phyloP scores from a whole-genome alignment of 2,888 invertebrate genomes.

The Dicyrtoma fusca region DNA sequence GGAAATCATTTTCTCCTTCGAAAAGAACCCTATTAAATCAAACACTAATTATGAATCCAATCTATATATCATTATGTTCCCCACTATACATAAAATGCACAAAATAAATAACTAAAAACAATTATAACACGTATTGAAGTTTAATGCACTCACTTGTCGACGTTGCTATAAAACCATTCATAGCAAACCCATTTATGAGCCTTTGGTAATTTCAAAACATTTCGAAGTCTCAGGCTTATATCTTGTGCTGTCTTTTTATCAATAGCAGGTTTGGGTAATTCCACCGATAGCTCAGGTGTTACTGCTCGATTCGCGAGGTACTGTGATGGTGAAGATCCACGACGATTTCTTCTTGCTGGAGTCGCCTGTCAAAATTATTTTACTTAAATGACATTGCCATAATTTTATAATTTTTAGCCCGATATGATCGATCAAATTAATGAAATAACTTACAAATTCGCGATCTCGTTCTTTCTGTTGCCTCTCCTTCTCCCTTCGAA shows the following conservation, averaged over 20 bases:
- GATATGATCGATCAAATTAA: neutral
- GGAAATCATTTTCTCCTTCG: constrained; percentile 95
- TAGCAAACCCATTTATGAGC: constrained; percentile 99
- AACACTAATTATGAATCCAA: neutral
- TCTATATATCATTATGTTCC: neutral
- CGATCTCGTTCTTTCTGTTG: constrained; percentile 35
- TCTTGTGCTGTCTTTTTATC: constrained; percentile 86
- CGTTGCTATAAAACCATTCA: constrained; percentile 99
- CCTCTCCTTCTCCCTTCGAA: constrained; percentile 32
- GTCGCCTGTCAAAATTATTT: constrained; percentile 11
- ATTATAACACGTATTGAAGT: neutral
- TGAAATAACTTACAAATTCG: constrained; percentile 18
- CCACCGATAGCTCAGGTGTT: constrained; percentile 24
- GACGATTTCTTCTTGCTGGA: constrained; percentile 21
- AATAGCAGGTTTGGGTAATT: constrained; percentile 62
- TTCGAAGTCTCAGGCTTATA: constrained; percentile 84
- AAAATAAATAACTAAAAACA: no score
- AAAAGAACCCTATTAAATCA: constrained; percentile 73
- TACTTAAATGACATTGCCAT: neutral
- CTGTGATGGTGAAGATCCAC: constrained; percentile 27
- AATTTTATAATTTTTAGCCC: neutral
- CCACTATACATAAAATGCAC: no score
- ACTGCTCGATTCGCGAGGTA: constrained; percentile 14
- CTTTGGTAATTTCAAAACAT: constrained; percentile 94
- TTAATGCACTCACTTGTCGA: constrained; percentile 71